phyloP scores from a whole-genome alignment of 2,888 invertebrate genomes.

The Stratiomys singularior region DNA sequence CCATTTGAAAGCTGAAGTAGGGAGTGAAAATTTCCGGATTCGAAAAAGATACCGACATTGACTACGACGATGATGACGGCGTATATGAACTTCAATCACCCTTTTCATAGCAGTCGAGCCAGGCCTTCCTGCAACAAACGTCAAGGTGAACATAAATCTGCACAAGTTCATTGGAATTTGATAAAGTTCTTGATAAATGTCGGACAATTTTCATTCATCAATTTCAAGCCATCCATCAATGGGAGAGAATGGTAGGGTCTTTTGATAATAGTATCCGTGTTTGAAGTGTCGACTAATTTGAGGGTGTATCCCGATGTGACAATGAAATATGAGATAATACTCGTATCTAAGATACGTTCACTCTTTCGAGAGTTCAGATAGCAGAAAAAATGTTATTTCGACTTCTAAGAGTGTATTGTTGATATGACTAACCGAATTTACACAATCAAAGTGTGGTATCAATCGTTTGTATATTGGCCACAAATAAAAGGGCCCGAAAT shows the following conservation, averaged over 20 bases:
- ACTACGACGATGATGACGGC: too few relatives aligned
- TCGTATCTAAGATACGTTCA: too few relatives aligned
- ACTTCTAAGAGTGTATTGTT: too few relatives aligned
- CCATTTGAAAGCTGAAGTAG: neutral
- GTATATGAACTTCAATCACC: neutral
- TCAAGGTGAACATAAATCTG: slow-evolving; percentile 49
- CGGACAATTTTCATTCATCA: slow-evolving; percentile 51
- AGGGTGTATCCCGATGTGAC: neutral
- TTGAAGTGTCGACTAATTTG: neutral
- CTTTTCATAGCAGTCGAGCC: neutral
- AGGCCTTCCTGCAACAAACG: neutral
- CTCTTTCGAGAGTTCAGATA: too few relatives aligned
- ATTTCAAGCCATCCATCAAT: slow-evolving; percentile 33
- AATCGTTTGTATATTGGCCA: too few relatives aligned
- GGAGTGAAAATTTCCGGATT: neutral
- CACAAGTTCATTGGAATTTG: slow-evolving; percentile 51
- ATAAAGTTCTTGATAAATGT: slow-evolving; percentile 52
- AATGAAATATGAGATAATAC: too few relatives aligned
- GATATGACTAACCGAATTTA: too few relatives aligned
- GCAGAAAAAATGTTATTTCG: too few relatives aligned
- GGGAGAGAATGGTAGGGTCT: neutral
- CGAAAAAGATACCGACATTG: neutral
- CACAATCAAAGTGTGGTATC: too few relatives aligned
- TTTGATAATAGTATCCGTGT: neutral
- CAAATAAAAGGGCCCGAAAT: too few relatives aligned